Evolutionary conservation across 2,888 invertebrate genomes (phyloP).

Genomic region (Marasmarcha lunaedactyla): DNA sequence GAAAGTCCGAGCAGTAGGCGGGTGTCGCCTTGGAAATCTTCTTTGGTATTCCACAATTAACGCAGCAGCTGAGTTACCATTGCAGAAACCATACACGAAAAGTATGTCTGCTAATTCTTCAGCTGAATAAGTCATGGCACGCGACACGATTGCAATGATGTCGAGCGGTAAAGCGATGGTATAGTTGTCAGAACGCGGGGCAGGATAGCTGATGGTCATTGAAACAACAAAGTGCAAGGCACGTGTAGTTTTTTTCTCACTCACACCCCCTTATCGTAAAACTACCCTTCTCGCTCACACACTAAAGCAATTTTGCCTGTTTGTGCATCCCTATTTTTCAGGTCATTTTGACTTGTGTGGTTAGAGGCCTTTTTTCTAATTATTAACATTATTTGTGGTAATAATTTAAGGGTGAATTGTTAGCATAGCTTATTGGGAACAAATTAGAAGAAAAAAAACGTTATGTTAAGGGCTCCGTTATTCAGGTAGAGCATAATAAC

Average conservation of each 20-base stretch:
- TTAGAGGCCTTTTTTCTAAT: no score
- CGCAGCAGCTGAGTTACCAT: conserved; percentile 13
- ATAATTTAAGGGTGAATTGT: no score
- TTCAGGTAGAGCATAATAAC: no score
- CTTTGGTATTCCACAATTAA: conserved; percentile 9
- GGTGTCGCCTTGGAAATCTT: conserved; percentile 9
- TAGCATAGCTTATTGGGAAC: no score
- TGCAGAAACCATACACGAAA: conserved; percentile 16
- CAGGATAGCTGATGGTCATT: not conserved
- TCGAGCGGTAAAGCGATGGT: not conserved
- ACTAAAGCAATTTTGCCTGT: no score
- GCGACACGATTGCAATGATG: not conserved
- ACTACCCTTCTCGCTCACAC: no score
- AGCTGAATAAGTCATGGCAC: not conserved
- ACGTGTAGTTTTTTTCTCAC: not conserved
- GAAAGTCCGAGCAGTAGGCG: conserved; percentile 1
- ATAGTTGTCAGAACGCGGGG: conserved; percentile 1
- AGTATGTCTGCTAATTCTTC: conserved; percentile 12
- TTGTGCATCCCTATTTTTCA: no score
- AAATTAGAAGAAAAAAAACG: no score
- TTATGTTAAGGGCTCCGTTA: no score
- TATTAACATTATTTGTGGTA: no score
- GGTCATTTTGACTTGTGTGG: no score
- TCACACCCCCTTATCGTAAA: no score
- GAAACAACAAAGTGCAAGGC: not conserved